Percentiles rank a stretch among this genome's conserved stretches.
Conservation (phyloP, 2,797 vertebrate species). For the Graptemys geographica region DNA sequence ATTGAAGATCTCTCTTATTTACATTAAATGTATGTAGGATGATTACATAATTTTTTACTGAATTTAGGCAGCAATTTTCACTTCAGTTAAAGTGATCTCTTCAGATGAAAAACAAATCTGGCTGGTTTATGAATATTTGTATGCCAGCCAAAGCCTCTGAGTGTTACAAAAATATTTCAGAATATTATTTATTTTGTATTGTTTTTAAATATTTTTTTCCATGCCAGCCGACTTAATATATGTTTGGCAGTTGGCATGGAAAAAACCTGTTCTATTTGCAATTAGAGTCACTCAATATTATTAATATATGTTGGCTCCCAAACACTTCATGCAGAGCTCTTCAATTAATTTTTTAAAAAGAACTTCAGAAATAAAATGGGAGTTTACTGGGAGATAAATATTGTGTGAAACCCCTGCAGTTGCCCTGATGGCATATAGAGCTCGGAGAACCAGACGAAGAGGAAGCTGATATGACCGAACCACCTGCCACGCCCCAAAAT, state of each 20-base stretch:
- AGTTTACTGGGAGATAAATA: background rate
- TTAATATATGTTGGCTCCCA: background rate
- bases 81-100: constrained; percentile 12
- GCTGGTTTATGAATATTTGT: constrained; percentile 46
- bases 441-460: constrained; percentile 21
- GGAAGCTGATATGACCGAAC: background rate
- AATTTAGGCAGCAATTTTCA: constrained; percentile 30
- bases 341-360: background rate
- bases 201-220: constrained; percentile 28
- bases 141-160: background rate
- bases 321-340: constrained; percentile 21
- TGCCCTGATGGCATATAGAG: background rate
- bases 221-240: constrained; percentile 25
- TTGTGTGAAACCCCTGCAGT: background rate
- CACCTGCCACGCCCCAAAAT: background rate
- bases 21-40: background rate
- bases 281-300: background rate
- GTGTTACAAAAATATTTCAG: constrained; percentile 22
- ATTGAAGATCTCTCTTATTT: constrained; percentile 25
- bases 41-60: background rate
- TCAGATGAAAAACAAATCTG: constrained; percentile 17
- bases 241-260: background rate
- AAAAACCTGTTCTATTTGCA: constrained; percentile 32
- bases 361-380: background rate
- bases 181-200: constrained; percentile 36